These are phyloP conservation scores for Chelon labrosus DNA, from an alignment of 2,797 vertebrate genomes.

Conservation along the genomic window DNA sequence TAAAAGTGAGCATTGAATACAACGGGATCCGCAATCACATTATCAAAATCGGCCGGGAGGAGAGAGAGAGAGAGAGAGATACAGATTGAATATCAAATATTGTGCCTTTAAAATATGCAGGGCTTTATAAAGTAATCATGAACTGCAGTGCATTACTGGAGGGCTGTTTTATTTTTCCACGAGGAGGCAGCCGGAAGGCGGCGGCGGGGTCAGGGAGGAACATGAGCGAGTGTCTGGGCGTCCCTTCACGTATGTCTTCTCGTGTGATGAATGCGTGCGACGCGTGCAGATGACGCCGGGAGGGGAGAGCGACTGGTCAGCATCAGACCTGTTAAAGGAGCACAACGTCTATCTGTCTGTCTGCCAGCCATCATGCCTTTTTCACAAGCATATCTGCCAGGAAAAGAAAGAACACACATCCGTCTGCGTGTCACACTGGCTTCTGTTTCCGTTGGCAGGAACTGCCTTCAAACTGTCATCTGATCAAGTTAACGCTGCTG, in stretches of 20 bases:
- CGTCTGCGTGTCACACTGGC: conserved; percentile 13
- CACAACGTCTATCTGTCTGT: background rate
- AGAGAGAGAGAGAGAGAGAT: conserved; percentile 46
- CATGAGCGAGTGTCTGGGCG: conserved; percentile 15
- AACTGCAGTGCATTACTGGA: conserved; percentile 61
- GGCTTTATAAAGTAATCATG: conserved; percentile 80
- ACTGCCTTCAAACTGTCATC: conserved; percentile 19
- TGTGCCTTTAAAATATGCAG: conserved; percentile 77
- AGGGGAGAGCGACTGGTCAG: conserved; percentile 30
- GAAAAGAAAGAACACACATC: conserved; percentile 9
- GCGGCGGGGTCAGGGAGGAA: conserved; percentile 28
- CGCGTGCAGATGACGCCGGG: conserved; percentile 11
- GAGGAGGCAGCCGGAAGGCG: conserved; percentile 27
- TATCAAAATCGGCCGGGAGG: conserved; percentile 70
- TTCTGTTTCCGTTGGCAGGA: conserved; percentile 29
- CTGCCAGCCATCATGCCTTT: conserved; percentile 13
- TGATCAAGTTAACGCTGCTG: conserved; percentile 15
- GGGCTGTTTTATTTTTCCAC: conserved; percentile 55
- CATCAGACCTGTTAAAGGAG: conserved; percentile 32
- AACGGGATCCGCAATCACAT: conserved; percentile 64
- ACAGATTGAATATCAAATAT: conserved; percentile 78
- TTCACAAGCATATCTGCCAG: conserved; percentile 27
- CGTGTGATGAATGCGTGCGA: conserved; percentile 7
- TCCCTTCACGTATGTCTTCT: conserved; percentile 13
- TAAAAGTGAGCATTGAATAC: conserved; percentile 73